Evolutionary conservation across 2,797 vertebrate genomes (phyloP), one percentile per base, ranked within the genome.

Genomic region (Masticophis lateralis): DNA sequence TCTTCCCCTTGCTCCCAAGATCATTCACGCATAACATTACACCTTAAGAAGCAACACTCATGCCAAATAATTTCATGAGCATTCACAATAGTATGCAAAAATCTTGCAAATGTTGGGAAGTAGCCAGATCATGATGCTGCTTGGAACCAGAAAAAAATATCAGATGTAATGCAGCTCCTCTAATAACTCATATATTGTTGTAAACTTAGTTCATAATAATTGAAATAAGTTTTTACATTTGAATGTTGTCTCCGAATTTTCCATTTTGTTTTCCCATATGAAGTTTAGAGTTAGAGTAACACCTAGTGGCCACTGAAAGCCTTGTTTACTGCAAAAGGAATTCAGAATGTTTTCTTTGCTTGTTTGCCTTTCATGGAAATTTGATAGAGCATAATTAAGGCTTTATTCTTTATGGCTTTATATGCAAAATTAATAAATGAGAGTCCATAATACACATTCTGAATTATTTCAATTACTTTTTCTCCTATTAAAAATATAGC

Each of bases 291-390:
- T 92, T 94, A 87, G 69, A 92, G 2, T 93, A 92, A 95, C 96
- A 97, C 60, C 97, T 98, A 94, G 94, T 96, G 97, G 95, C 37
- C 53, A 18, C 16, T 94, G 53, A 1, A 0, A 27, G 90, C 89
- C 90, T 69, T 91, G 66, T 91, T 53, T 63, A 6, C 16, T 93
- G 32, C 11, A 43, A n/a, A 93, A 59, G 25, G 47, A n/a, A 69
- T 27, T 28, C 79, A 90, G 28, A 53, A 12, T 9, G 57, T 63
- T 51, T 22, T 3, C 25, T 90, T 86, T 55, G 22, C 25, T 90
- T 86, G 57, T 6, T 88, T 66, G 43, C 2, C 61, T 88, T 56
- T 28, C 61, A 51, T 57, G n/a, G 28, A 27, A 32, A 59, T 51
- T 51, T 25, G 37, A 60, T 51, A 6, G 10, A 47, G 25, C 79